Evolutionary conservation across 1,140 invertebrate species (phyloP).

Genomic region (Drosophila bocqueti): DNA sequence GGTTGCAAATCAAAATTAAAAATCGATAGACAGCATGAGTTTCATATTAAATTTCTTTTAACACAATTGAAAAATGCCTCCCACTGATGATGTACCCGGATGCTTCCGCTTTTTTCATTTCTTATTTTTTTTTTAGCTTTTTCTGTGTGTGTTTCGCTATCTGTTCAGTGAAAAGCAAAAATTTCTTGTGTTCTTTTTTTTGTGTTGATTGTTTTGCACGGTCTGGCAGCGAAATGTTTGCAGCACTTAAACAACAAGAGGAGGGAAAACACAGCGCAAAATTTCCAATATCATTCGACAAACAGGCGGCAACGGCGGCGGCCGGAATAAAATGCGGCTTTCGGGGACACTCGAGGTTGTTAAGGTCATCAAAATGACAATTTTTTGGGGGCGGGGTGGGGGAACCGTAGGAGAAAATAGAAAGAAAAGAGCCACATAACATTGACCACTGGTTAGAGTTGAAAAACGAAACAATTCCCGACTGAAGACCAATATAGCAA

Average conservation of each 20-base stretch:
- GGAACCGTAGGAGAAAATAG: slow-evolving; percentile 1
- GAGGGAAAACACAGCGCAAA: slow-evolving; percentile 27
- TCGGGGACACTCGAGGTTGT: slow-evolving; percentile 28
- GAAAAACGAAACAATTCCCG: slow-evolving; percentile 23
- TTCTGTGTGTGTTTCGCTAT: slow-evolving; percentile 23
- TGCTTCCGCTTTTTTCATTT: slow-evolving; percentile 13
- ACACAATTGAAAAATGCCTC: slow-evolving; percentile 61
- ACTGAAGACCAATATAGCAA: slow-evolving; percentile 13
- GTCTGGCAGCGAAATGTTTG: slow-evolving; percentile 51
- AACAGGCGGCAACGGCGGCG: slow-evolving; percentile 4
- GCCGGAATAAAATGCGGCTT: slow-evolving; percentile 28
- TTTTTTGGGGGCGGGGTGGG: slow-evolving; percentile 8
- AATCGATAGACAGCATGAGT: slow-evolving; percentile 64
- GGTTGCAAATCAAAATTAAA: slow-evolving; percentile 58
- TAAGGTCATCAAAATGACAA: slow-evolving; percentile 55
- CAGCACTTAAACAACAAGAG: slow-evolving; percentile 57
- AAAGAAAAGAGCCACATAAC: slow-evolving; percentile 21
- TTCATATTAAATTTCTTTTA: slow-evolving; percentile 67
- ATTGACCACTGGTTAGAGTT: slow-evolving; percentile 32
- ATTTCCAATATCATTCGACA: slow-evolving; percentile 62
- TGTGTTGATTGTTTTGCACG: slow-evolving; percentile 42
- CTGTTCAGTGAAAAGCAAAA: slow-evolving; percentile 55
- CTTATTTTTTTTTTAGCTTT: slow-evolving; percentile 11
- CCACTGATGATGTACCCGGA: slow-evolving; percentile 28
- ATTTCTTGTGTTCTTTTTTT: slow-evolving; percentile 19